Conservation (phyloP, 2,888 invertebrate species). For the Ernsta delagoae region DNA sequence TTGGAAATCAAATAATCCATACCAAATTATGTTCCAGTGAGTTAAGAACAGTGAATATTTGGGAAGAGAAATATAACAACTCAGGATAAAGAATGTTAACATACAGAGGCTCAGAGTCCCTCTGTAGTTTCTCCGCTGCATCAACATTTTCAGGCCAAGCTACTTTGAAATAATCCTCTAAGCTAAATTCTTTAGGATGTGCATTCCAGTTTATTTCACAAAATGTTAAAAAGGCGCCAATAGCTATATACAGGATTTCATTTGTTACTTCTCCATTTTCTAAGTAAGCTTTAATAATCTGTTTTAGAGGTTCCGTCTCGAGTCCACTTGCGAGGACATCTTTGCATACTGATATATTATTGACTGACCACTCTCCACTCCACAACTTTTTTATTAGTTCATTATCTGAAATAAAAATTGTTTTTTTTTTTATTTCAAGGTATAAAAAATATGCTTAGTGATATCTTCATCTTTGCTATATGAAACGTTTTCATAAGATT, state of each 20-base stretch:
- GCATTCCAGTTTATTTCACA: constrained; percentile 94
- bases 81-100: constrained; percentile 86
- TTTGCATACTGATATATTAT: constrained; percentile 56
- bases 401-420: constrained; percentile 54
- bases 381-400: constrained; percentile 59
- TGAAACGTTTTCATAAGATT: no score
- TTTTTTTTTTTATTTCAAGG: no score
- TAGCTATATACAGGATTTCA: constrained; percentile 83
- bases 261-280: constrained; percentile 52
- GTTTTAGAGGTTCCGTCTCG: constrained; percentile 53
- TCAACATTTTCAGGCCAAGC: constrained; percentile 75
- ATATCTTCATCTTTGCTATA: no score
- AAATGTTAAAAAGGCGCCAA: constrained; percentile 89
- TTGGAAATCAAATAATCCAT: constrained; percentile 44
- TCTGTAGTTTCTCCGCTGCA: constrained; percentile 68
- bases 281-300: constrained; percentile 53
- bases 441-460: no score
- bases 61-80: constrained; percentile 68
- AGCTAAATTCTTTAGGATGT: constrained; percentile 78
- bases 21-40: constrained; percentile 66
- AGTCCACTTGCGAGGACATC: constrained; percentile 60
- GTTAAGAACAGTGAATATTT: constrained; percentile 67
- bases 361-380: constrained; percentile 63
- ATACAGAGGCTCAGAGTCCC: constrained; percentile 88
- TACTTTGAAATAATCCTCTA: constrained; percentile 67